A percentile compares a stretch with the other conserved stretches of the same genome.
Conservation (phyloP, 2,113 vertebrate genomes). For the Jacana jacana region DNA sequence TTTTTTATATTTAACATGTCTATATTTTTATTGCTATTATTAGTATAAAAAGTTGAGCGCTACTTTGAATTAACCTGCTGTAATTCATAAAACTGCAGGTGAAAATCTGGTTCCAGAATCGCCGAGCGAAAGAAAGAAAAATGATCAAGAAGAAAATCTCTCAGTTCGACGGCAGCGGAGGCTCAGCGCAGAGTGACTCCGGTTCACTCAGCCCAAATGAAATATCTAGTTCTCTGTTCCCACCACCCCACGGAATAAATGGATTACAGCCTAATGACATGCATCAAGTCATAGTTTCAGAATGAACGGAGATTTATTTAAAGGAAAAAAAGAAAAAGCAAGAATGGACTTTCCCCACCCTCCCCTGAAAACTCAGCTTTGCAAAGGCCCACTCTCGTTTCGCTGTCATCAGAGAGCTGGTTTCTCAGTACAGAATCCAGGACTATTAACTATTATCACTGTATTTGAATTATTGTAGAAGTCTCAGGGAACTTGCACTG, state of each 20-base stretch:
- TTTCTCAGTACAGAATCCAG: not conserved
- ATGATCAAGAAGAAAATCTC: constrained; percentile 93
- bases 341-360: not conserved
- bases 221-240: constrained; percentile 82
- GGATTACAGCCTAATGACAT: constrained; percentile 87
- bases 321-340: not conserved
- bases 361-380: not conserved
- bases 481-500: constrained; percentile 28
- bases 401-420: not conserved
- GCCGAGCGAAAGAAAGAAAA: constrained; percentile 91
- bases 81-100: constrained; percentile 72
- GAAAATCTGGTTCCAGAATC: constrained; percentile 97
- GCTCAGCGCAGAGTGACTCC: constrained; percentile 90
- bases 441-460: not conserved
- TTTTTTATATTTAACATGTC: not conserved
- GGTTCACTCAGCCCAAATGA: constrained; percentile 89
- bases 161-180: constrained; percentile 87
- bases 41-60: not conserved
- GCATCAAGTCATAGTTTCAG: constrained; percentile 85
- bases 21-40: not conserved
- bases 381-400: not conserved
- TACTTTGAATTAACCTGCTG: not conserved
- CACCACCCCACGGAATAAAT: constrained; percentile 76
- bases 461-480: not conserved
- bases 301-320: constrained; percentile 68